Base-by-base conservation (phyloP, 1,140 invertebrate species). In the Pseudomyrmex gracilis region DNA sequence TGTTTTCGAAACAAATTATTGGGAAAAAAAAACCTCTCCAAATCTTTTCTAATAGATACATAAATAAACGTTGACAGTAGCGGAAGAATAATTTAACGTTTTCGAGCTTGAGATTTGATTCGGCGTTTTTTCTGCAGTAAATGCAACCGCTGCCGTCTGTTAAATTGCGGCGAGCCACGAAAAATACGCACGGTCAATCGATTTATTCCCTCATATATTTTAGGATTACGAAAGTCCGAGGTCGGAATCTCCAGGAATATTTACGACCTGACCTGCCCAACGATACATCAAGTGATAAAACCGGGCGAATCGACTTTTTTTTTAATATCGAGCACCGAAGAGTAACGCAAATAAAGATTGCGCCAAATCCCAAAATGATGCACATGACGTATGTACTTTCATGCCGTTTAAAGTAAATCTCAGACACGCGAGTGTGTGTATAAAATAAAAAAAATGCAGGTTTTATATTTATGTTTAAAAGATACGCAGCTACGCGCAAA, bases 171-270 rank as follows among this genome's bases (percentile, higher is more conserved):
- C 82, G 34, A 63, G 73, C 73, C 83, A 73, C 84, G 83, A 83
- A 90, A 90, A 90, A 89, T 89, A 89, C 89, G 85, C 83, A 82
- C 67, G 77, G 61, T 68, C 78, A 86, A 90, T 89, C 83, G 87
- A 87, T 90, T 87, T 85, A 76, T 83, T 82, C 77, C 76, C 82
- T 86, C 83, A 74, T 90, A 87, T 85, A 90, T 90, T 90, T 87
- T 87, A 87, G 87, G 89, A 90, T 90, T 90, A 90, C 85, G 66
- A 82, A 88, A 87, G 87, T 88, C 85, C 87, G 87, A 88, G 85
- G 89, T 89, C 83, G 87, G 84, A 89, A 89, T 85, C 84, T 89
- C 82, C 63, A 47, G 63, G 88, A 86, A 90, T 90, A 90, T 90
- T 90, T 90, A 90, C 78, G 78, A 61, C 82, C 67, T 77, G 82